Evolutionary conservation across 1,140 invertebrate species (phyloP), one percentile per base, ranked within the genome.

Genomic region (Drosophila baimaii): DNA sequence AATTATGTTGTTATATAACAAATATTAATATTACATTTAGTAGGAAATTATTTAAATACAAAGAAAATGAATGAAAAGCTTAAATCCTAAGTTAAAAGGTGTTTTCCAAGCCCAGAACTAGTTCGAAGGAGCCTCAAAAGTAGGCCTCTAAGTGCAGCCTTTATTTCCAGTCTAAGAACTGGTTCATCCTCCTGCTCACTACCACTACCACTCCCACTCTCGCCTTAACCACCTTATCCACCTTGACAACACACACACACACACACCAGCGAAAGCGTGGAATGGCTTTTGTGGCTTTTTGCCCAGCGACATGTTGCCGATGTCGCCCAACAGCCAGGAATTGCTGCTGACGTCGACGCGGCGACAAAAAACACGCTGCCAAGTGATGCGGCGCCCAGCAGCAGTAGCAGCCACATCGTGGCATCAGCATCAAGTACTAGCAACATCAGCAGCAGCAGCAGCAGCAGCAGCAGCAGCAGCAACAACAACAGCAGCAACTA

Each of bases 281-380:
- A 27, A 33, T 25, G 39, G 65, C 51, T n/a, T n/a, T n/a, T n/a
- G n/a, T n/a, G n/a, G 37, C 17, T 13, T 33, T 19, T 8, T 12
- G 49, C 44, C 39, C 51, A 57, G 73, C 79, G 56, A 81, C 66
- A 82, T 82, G 69, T 72, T 72, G 69, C 69, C 55, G 56, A 59
- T 80, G 78, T 85, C 79, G 73, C 70, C 69, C 65, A 78, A 59
- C 43, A 59, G 78, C 64, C 64, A 58, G 73, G 41, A 66, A 59
- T 54, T 88, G 83, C 82, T 77, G 82, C 82, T 88, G 76, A 75
- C 82, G 82, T 88, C 83, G 83, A 86, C 82, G 84, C 84, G 83
- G 68, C 72, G 84, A 86, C 84, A 79, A 86, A 86, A 86, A 86
- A 88, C 68, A 88, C 83, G 83, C 83, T 86, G 83, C 83, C 83